These are phyloP conservation scores for Morpho helenor DNA, from an alignment of 2,888 invertebrate genomes.

Conservation along the genomic window DNA sequence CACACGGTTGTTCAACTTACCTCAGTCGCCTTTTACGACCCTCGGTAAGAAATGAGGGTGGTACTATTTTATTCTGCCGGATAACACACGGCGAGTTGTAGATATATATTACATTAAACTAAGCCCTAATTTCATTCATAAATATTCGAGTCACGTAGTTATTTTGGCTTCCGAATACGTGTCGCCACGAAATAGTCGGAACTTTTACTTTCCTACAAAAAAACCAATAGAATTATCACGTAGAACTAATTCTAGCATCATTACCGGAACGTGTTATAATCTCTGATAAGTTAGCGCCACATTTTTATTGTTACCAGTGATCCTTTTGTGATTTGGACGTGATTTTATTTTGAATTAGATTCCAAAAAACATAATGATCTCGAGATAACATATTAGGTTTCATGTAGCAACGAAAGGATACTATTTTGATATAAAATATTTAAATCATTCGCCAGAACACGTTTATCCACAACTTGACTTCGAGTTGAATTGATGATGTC, in stretches of 20 bases:
- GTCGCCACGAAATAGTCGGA: constrained; percentile 42
- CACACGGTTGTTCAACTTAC: too few species aligned
- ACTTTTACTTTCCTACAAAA: constrained; percentile 66
- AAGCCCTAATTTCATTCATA: constrained; percentile 39
- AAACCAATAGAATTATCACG: constrained; percentile 55
- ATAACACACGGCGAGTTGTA: too few species aligned
- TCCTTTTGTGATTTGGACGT: constrained; percentile 31
- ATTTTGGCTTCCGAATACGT: constrained; percentile 59
- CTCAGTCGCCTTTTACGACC: too few species aligned
- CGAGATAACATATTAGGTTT: constrained; percentile 2
- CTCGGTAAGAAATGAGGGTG: too few species aligned
- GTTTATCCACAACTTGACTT: too few species aligned
- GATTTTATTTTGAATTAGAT: constrained; percentile 27
- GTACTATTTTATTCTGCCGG: too few species aligned
- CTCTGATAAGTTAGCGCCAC: constrained; percentile 67
- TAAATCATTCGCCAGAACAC: too few species aligned
- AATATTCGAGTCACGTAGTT: constrained; percentile 51
- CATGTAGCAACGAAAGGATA: background rate
- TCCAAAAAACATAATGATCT: background rate
- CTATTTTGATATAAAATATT: too few species aligned
- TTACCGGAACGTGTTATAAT: constrained; percentile 70
- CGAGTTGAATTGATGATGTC: too few species aligned
- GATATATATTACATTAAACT: too few species aligned
- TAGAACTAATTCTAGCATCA: constrained; percentile 67
- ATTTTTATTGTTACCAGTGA: constrained; percentile 59